Evolutionary conservation across 2,797 vertebrate genomes (phyloP), one percentile per base, ranked within the genome.

Genomic region (Chaetodon trifasciatus): DNA sequence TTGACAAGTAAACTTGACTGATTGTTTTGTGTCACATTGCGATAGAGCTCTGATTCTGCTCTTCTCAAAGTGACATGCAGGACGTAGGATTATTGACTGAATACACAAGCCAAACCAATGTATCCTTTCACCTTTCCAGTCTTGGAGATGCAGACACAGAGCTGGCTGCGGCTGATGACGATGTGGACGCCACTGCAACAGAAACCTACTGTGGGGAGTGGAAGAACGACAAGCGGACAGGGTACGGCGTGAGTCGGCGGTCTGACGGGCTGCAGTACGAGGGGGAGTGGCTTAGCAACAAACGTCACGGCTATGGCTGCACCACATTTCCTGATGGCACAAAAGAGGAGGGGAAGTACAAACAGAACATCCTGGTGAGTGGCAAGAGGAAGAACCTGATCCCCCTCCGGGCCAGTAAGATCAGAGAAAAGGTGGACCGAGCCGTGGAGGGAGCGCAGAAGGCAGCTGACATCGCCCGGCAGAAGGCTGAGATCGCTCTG

Each of bases 301-400:
- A 98, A 79, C 96, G 98, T 8, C 98, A 99, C 0, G 98, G 98
- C 83, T 99, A 99, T 0, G 98, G 98, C 87, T 99, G 98, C 96
- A 98, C 98, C 92, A 96, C 97, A 1, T 99, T 99, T 88, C 98
- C 98, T 0, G 98, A 99, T 0, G 97, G 98, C 84, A 99, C 97
- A 53, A 98, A 98, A 90, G 98, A 99, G 90, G 98, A 99, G 89
- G 98, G 98, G 86, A 99, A 99, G 92, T 99, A 99, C 95, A 99
- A 99, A 93, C 98, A 99, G 95, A 99, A 99, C 66, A 81, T 97
- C 37, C 95, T 99, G 56, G 98, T 99, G 77, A 98, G 98, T 6
- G 98, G 98, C 82, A 99, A 99, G 88, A 96, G 97, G 91, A 99
- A 99, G 96, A 99, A 98, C 94, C 97, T 99, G 68, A 98, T 99